A percentile compares a stretch with the other conserved stretches of the same genome.
phyloP scores from a whole-genome alignment of 2,888 invertebrate genomes.

The Meteorus colon region DNA sequence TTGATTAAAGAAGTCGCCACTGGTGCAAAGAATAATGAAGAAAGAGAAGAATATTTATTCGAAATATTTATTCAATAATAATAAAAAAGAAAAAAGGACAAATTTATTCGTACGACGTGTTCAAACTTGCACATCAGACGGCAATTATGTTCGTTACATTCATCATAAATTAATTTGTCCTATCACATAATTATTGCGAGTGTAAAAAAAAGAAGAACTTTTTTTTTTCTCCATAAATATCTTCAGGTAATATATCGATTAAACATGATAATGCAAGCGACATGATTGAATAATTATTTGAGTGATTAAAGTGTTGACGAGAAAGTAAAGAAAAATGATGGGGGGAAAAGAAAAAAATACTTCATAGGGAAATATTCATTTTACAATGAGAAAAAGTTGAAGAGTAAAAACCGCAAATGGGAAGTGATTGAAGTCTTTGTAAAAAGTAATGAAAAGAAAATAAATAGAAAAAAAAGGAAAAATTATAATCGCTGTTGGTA shows the following conservation, averaged over 20 bases:
- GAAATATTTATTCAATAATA: too few relatives aligned
- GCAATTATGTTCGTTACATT: neutral
- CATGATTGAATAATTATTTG: neutral
- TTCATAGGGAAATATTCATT: neutral
- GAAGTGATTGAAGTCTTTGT: slow-evolving; percentile 31
- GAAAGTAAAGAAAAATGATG: neutral
- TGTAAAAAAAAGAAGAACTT: neutral
- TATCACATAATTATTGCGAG: too few relatives aligned
- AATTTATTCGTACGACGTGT: neutral
- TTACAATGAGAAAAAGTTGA: slow-evolving; percentile 14
- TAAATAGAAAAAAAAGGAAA: neutral
- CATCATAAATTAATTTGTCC: neutral
- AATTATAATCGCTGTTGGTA: slow-evolving; percentile 1
- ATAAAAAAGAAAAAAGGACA: slow-evolving; percentile 48
- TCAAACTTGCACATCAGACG: too few relatives aligned
- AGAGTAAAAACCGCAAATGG: slow-evolving; percentile 17
- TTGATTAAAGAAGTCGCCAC: too few relatives aligned
- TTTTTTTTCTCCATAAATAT: neutral
- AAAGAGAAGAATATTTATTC: slow-evolving; percentile 44
- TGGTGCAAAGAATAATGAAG: neutral
- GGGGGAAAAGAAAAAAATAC: neutral
- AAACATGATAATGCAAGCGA: neutral
- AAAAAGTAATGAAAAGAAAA: slow-evolving; percentile 3
- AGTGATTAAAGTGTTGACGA: slow-evolving; percentile 38
- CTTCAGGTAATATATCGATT: neutral